Conservation (phyloP, 2,113 vertebrate species). For the Sapayoa aenigma region DNA sequence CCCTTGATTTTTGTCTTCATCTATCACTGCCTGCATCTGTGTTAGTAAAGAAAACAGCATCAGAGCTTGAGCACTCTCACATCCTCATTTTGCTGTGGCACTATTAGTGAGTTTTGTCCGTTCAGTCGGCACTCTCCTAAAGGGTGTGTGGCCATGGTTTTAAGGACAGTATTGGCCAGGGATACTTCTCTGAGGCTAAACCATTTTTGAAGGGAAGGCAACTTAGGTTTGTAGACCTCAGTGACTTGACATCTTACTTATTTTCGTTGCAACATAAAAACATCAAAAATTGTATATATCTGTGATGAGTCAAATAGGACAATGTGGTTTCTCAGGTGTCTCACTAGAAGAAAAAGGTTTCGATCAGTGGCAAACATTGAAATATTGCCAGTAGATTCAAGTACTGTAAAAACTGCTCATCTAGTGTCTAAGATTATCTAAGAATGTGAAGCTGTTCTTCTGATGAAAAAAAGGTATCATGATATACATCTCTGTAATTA, state of each 20-base stretch:
- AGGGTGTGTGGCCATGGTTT: fast-evolving
- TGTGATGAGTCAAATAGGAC: background rate
- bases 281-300: background rate
- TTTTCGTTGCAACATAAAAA: background rate
- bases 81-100: background rate
- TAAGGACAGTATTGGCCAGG: background rate
- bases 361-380: background rate
- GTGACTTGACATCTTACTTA: background rate
- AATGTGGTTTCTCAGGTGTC: background rate
- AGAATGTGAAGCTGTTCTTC: background rate
- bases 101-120: background rate
- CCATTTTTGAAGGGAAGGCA: background rate
- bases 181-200: background rate
- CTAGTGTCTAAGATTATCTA: background rate
- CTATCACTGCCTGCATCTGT: background rate
- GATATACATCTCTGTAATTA: background rate
- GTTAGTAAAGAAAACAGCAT: background rate
- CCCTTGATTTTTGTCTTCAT: background rate
- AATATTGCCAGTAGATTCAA: background rate
- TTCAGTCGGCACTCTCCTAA: background rate
- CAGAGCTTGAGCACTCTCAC: background rate
- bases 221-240: background rate
- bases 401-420: background rate
- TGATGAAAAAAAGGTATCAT: background rate
- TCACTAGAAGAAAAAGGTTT: background rate